Percentiles rank a stretch among this genome's conserved stretches.
phyloP scores from a whole-genome alignment of 2,113 vertebrate species.

The Antigone vipio region DNA sequence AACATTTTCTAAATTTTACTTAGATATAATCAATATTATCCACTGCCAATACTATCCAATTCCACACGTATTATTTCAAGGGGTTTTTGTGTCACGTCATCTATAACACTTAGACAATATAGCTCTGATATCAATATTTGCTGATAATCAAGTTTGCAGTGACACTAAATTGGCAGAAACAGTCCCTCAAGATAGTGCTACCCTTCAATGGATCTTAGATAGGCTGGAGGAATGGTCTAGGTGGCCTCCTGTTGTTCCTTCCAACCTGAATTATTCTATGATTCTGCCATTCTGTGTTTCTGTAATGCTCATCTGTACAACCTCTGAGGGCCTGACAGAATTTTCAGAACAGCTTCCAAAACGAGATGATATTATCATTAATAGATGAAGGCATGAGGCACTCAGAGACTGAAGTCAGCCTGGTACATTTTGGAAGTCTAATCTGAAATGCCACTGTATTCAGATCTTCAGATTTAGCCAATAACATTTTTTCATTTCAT shows the following conservation, averaged over 20 bases:
- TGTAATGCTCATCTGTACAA: background rate
- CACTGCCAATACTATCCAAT: background rate
- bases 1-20: background rate
- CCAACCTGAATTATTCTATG: background rate
- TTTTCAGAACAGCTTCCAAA: background rate
- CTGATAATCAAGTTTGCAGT: background rate
- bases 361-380: background rate
- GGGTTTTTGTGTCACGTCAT: background rate
- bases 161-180: background rate
- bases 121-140: background rate
- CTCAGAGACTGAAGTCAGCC: background rate
- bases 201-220: background rate
- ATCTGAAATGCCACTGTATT: background rate
- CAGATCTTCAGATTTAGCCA: background rate
- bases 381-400: background rate
- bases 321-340: background rate
- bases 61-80: background rate
- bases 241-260: background rate
- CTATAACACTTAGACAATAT: background rate
- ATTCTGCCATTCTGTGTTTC: background rate
- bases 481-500: background rate
- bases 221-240: background rate
- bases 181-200: background rate
- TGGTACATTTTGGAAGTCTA: background rate
- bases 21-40: background rate